Conservation (phyloP, 2,888 invertebrate species). For the Caenorhabditis imperialis region DNA sequence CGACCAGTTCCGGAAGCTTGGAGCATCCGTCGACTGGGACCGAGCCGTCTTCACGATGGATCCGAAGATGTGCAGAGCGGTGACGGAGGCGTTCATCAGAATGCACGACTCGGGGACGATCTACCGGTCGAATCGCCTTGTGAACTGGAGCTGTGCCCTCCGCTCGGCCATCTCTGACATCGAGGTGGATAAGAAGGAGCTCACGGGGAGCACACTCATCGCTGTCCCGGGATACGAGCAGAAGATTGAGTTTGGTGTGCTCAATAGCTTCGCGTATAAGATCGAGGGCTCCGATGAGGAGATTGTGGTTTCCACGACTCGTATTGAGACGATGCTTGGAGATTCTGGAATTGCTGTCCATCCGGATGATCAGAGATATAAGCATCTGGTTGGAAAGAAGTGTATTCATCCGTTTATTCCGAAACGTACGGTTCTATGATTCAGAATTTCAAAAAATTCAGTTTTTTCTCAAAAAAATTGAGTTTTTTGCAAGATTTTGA, state of each 20-base stretch:
- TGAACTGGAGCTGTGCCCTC: conserved; percentile 97
- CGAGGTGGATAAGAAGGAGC: conserved; percentile 90
- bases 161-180: conserved; percentile 91
- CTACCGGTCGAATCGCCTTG: conserved; percentile 88
- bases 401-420: conserved; percentile 89
- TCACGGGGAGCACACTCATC: conserved; percentile 88
- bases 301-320: conserved; percentile 94
- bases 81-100: conserved; percentile 93
- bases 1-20: conserved; percentile 89
- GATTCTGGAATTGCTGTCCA: conserved; percentile 98
- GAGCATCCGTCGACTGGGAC: conserved; percentile 95
- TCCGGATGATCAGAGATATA: conserved; percentile 88
- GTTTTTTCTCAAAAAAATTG: too few species aligned
- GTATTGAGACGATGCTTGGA: conserved; percentile 97
- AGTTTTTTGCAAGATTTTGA: too few species aligned
- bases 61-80: conserved; percentile 87
- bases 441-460: too few species aligned
- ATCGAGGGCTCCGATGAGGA: conserved; percentile 84
- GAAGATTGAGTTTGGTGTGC: conserved; percentile 92
- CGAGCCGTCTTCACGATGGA: conserved; percentile 97
- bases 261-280: conserved; percentile 92
- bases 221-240: conserved; percentile 92
- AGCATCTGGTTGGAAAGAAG: conserved; percentile 79
- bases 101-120: conserved; percentile 91
- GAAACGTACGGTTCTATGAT: conserved; percentile 81